Base-by-base conservation (phyloP, 2,113 vertebrate species). In the Ellobius talpinus region DNA sequence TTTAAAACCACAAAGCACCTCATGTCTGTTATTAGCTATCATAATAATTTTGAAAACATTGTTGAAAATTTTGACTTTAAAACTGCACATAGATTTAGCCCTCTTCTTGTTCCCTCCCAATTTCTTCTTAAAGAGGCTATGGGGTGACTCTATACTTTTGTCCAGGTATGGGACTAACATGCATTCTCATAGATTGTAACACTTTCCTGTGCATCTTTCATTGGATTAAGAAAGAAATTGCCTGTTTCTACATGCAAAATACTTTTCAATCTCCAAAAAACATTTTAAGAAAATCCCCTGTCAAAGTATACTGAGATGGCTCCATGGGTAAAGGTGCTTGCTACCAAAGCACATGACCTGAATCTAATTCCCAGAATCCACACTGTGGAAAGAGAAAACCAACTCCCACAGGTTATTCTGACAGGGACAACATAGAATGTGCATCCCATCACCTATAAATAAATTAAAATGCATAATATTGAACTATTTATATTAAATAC, bases 171-270 rank as follows among this genome's bases (percentile, higher is more conserved):
- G 31, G 24, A 36, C 39, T 55, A 11, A 21, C 0, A 9, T 39
- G 50, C 39, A 24, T 86, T 68, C 87, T 91, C 47, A 63, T 33
- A 70, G 70, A 84, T 82, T 36, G 3, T 23, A 12, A 73, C 33
- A 26, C 39, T 31, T 70, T 29, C 68, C 13, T 47, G 24, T 61
- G 33, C 2, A 85, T 87, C 66, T 81, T 81, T 19, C 13, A 63
- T 94, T 82, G 65, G n/a, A 61, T 61, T 81, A 39, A 76, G 11
- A 47, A 36, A 92, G 23, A 95, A 92, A 72, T 89, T 86, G 72
- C 4, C 39, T 52, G 61, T 50, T 88, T 97, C 90, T 36, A 72
- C 11, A 26, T 58, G 39, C 3, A 76, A 85, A 82, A 79, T n/a
- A 52, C 50, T 86, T 65, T n/a, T 72, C n/a, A 76, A 55, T 47